Evolutionary conservation across 2,797 vertebrate genomes (phyloP).

Genomic region (Megaceryle alcyon): DNA sequence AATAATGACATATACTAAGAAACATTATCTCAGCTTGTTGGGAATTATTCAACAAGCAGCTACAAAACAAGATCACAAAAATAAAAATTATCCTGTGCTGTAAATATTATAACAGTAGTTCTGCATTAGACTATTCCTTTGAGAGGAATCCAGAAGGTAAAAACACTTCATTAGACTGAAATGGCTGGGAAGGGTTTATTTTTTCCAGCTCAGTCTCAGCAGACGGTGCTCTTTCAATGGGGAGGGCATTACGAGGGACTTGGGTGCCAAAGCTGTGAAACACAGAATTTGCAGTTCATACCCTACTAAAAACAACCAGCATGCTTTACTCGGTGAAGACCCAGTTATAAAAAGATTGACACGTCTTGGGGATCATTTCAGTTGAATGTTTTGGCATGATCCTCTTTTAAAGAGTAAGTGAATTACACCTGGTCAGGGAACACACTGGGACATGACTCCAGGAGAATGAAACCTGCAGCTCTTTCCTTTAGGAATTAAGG

Average conservation of each 20-base stretch:
- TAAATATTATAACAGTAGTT: not conserved
- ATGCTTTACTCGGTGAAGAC: not conserved
- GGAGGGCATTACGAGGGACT: not conserved
- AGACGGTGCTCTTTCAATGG: not conserved
- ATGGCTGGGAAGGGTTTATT: not conserved
- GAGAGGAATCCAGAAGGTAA: not conserved
- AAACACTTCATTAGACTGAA: not conserved
- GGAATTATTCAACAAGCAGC: not conserved
- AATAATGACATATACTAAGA: not conserved
- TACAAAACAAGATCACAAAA: not conserved
- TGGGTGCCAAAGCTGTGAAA: not conserved
- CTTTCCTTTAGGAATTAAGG: not conserved
- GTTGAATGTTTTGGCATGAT: not conserved
- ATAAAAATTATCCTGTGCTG: accelerated
- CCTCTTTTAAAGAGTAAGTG: not conserved
- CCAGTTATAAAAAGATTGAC: not conserved
- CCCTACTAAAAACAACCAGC: not conserved
- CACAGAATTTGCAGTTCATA: not conserved
- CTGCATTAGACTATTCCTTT: not conserved
- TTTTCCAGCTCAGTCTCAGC: not conserved
- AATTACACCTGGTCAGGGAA: not conserved
- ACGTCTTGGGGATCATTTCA: not conserved
- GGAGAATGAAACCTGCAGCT: not conserved
- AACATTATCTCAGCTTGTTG: not conserved
- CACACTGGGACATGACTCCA: not conserved